phyloP scores from a whole-genome alignment of 2,797 vertebrate genomes.

The Bufotes viridis region DNA sequence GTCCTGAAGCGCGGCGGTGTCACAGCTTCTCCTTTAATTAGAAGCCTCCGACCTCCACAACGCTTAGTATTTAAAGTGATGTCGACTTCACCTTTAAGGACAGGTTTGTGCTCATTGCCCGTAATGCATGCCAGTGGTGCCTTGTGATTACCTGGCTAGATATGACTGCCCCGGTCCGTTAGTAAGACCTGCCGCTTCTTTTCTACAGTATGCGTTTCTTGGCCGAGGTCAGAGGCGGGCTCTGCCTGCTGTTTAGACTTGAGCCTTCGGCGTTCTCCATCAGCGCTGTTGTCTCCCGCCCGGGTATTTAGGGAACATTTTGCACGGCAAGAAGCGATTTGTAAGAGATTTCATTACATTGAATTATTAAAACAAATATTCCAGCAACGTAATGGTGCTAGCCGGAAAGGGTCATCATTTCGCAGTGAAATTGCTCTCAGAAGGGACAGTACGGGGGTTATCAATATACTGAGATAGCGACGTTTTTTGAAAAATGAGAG shows the following conservation, averaged over 20 bases:
- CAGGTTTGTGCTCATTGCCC: slow-evolving; percentile 51
- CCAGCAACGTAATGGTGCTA: slow-evolving; percentile 18
- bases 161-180: slow-evolving; percentile 35
- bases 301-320: slow-evolving; percentile 44
- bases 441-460: slow-evolving; percentile 36
- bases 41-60: background rate
- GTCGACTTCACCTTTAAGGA: slow-evolving; percentile 56
- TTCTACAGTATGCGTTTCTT: slow-evolving; percentile 21
- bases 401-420: slow-evolving; percentile 50
- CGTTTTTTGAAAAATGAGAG: slow-evolving; percentile 27
- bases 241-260: slow-evolving; percentile 3
- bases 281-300: slow-evolving; percentile 23
- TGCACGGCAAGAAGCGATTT: slow-evolving; percentile 42
- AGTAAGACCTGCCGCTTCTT: slow-evolving; percentile 25
- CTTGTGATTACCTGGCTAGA: slow-evolving; percentile 53
- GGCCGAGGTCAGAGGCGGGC: background rate
- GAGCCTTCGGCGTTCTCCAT: slow-evolving; percentile 11
- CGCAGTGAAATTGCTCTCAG: slow-evolving; percentile 37
- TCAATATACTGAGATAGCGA: slow-evolving; percentile 13
- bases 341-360: slow-evolving; percentile 44
- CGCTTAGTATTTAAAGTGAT: slow-evolving; percentile 43
- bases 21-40: background rate
- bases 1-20: background rate
- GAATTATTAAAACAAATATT: slow-evolving; percentile 60
- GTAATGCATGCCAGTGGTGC: slow-evolving; percentile 45